Percentiles rank a stretch among this genome's conserved stretches.
phyloP scores from a whole-genome alignment of 2,888 invertebrate genomes.

The Drosophila stalkeri region DNA sequence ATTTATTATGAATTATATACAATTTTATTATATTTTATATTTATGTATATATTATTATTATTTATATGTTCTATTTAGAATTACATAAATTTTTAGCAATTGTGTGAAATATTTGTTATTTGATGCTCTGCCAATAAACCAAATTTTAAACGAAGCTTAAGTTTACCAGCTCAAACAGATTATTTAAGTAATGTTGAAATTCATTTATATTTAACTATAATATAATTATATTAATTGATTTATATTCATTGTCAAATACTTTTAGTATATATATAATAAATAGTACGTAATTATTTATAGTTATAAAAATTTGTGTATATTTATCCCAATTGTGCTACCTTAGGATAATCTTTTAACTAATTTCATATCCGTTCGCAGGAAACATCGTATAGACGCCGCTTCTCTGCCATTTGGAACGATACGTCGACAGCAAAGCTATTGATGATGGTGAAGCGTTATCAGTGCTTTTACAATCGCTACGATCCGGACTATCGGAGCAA shows the following conservation, averaged over 20 bases:
- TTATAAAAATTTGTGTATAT: background rate
- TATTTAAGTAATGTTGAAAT: background rate
- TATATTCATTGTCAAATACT: too few species aligned
- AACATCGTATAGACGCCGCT: conserved; percentile 80
- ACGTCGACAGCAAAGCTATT: conserved; percentile 79
- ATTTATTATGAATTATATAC: too few species aligned
- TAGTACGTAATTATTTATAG: background rate
- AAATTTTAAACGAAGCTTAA: background rate
- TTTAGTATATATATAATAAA: too few species aligned
- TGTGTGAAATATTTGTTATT: background rate
- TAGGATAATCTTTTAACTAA: background rate
- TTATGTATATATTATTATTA: too few species aligned
- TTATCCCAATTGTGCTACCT: background rate
- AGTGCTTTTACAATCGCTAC: conserved; percentile 82
- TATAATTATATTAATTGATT: too few species aligned
- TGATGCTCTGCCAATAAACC: background rate
- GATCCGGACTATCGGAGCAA: conserved; percentile 82
- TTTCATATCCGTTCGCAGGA: conserved; percentile 53
- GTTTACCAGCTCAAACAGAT: background rate
- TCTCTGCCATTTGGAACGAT: conserved; percentile 82
- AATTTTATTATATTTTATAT: background rate
- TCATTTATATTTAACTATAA: background rate
- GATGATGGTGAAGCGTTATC: conserved; percentile 75
- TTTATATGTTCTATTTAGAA: too few species aligned
- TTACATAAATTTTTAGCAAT: too few species aligned